A percentile compares a stretch with the other conserved stretches of the same genome.
These are phyloP conservation scores for Cirrhinus mrigala DNA, from an alignment of 2,797 vertebrate species.

Conservation along the genomic window DNA sequence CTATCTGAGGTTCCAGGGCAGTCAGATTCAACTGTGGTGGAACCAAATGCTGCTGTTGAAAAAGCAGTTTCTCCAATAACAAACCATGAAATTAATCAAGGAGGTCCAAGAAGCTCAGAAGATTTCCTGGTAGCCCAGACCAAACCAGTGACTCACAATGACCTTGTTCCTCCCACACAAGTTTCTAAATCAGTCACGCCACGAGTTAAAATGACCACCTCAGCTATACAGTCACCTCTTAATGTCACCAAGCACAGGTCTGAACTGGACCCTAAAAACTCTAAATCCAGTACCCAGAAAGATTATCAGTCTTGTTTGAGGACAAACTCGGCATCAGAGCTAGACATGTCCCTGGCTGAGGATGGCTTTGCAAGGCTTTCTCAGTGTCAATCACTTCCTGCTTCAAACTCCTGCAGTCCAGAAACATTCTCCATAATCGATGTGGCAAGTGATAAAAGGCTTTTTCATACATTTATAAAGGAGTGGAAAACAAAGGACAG, in stretches of 20 bases:
- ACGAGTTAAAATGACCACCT: slow-evolving; percentile 74
- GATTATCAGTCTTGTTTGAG: slow-evolving; percentile 39
- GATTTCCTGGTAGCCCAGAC: slow-evolving; percentile 41
- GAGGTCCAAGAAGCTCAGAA: slow-evolving; percentile 8
- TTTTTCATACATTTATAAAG: slow-evolving; percentile 89
- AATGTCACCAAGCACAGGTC: slow-evolving; percentile 12
- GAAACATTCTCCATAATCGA: slow-evolving; percentile 90
- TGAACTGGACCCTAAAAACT: slow-evolving; percentile 4
- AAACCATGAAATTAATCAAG: neutral
- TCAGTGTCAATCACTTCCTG: slow-evolving; percentile 75
- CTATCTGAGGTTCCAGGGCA: slow-evolving; percentile 49
- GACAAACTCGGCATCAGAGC: slow-evolving; percentile 18
- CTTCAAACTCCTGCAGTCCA: slow-evolving; percentile 73
- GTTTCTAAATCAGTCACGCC: slow-evolving; percentile 75
- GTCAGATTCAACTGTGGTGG: slow-evolving; percentile 7
- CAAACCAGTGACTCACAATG: slow-evolving; percentile 70
- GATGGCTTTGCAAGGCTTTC: slow-evolving; percentile 82
- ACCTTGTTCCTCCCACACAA: slow-evolving; percentile 84
- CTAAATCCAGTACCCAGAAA: slow-evolving; percentile 1
- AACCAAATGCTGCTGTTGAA: neutral
- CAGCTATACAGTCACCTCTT: slow-evolving; percentile 70
- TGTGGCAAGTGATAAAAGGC: slow-evolving; percentile 86
- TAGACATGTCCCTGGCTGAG: slow-evolving; percentile 67
- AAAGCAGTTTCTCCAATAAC: neutral
- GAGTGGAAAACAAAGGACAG: slow-evolving; percentile 89